Conservation (phyloP, 2,113 vertebrate genomes). For the Kryptolebias marmoratus region DNA sequence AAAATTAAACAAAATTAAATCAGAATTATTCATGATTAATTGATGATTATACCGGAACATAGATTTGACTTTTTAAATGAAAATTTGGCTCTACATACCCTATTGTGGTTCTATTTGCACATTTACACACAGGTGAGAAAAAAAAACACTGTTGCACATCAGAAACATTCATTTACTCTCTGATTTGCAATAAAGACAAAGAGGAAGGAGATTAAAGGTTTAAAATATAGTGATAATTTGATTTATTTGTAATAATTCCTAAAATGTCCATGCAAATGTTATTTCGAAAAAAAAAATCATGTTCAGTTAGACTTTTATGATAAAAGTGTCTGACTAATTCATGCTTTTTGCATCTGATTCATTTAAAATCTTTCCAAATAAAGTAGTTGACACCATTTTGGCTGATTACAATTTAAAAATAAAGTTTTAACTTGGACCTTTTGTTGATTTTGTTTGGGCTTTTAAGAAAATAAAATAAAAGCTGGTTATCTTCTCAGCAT, state of each 20-base stretch:
- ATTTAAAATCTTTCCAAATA: conserved; percentile 15
- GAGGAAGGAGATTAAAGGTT: conserved; percentile 1
- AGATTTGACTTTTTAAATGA: neutral
- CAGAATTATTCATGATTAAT: neutral
- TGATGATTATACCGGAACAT: neutral
- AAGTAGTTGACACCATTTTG: conserved; percentile 3
- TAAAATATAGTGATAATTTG: conserved; percentile 19
- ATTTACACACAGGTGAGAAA: conserved; percentile 19
- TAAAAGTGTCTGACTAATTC: neutral
- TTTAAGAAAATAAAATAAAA: conserved; percentile 35
- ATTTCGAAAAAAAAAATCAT: conserved; percentile 22
- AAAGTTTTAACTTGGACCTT: conserved; percentile 22
- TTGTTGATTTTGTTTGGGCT: conserved; percentile 29
- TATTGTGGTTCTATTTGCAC: neutral
- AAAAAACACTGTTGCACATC: conserved; percentile 31
- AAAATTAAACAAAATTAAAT: conserved; percentile 7
- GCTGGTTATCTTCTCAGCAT: conserved; percentile 55
- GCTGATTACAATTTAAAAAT: conserved; percentile 6
- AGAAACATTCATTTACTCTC: conserved; percentile 6
- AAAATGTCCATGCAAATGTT: conserved; percentile 37
- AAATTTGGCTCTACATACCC: neutral
- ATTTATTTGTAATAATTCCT: conserved; percentile 39
- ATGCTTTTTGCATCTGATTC: conserved; percentile 9
- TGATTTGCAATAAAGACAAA: conserved; percentile 39
- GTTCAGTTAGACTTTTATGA: conserved; percentile 3